Evolutionary conservation across 2,888 invertebrate genomes (phyloP).

Genomic region (Xylota sylvarum): DNA sequence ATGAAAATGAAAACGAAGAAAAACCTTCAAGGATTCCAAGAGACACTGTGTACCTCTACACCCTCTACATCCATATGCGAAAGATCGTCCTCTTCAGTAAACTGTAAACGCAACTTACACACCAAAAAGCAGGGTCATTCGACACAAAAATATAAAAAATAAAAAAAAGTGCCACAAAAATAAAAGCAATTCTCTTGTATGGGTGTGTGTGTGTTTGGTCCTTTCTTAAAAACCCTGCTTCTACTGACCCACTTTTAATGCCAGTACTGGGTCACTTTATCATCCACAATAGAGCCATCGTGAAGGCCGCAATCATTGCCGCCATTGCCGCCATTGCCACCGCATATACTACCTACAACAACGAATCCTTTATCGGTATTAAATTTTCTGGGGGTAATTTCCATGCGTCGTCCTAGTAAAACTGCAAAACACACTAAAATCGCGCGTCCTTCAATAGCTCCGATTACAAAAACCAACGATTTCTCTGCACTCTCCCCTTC

Average conservation of each 20-base stretch:
- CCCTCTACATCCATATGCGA: neutral
- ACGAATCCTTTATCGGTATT: constrained; percentile 30
- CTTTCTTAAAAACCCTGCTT: constrained; percentile 20
- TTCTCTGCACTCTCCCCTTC: neutral
- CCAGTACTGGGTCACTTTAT: constrained; percentile 63
- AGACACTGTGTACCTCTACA: constrained; percentile 2
- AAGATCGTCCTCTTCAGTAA: neutral
- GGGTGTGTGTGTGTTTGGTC: constrained; percentile 8
- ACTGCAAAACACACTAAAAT: constrained; percentile 41
- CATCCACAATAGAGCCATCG: constrained; percentile 52
- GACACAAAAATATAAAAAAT: no score
- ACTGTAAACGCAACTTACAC: constrained; percentile 48
- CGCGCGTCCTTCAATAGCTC: constrained; percentile 37
- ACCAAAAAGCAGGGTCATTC: constrained; percentile 47
- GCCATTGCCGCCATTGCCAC: constrained; percentile 16
- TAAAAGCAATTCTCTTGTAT: neutral
- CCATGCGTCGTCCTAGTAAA: constrained; percentile 41
- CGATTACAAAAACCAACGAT: constrained; percentile 33
- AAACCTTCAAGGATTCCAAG: neutral
- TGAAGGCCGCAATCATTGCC: constrained; percentile 60
- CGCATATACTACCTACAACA: neutral
- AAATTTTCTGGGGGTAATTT: constrained; percentile 36
- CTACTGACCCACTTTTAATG: constrained; percentile 59
- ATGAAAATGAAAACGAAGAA: neutral
- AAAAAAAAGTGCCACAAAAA: constrained; percentile 33